These are phyloP conservation scores for Phyllostomus hastatus DNA, from an alignment of 2,113 vertebrate species.

Conservation along the genomic window DNA sequence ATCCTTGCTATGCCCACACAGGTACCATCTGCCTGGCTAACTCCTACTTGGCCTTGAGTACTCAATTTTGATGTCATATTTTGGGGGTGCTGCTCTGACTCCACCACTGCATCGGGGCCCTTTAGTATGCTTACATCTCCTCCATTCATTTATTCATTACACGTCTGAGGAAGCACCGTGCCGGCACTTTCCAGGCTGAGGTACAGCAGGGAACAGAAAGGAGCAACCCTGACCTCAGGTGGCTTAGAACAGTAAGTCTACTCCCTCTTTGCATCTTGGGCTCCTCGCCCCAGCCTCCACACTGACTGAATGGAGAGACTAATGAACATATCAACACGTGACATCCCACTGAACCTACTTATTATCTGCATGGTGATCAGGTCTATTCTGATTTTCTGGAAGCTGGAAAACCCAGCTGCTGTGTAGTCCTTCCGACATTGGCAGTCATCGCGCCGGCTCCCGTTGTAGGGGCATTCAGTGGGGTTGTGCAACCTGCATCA, in stretches of 20 bases:
- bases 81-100: not conserved
- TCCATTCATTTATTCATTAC: not conserved
- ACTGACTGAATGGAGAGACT: not conserved
- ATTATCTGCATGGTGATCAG: slow-evolving; percentile 92
- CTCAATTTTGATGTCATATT: no score
- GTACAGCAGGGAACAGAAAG: not conserved
- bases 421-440: slow-evolving; percentile 94
- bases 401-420: slow-evolving; percentile 91
- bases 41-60: not conserved
- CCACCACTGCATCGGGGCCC: accelerated
- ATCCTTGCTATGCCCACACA: not conserved
- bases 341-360: slow-evolving; percentile 86
- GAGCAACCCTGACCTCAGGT: not conserved
- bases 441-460: slow-evolving; percentile 91
- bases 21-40: not conserved
- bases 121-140: not conserved
- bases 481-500: slow-evolving; percentile 91
- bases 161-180: not conserved
- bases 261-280: accelerated
- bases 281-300: accelerated
- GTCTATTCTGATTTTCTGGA: slow-evolving; percentile 95
- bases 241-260: accelerated
- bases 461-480: slow-evolving; percentile 93
- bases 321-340: accelerated
- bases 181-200: not conserved